A percentile compares a stretch with the other conserved stretches of the same genome.
Evolutionary conservation across 2,888 invertebrate species (phyloP).

Genomic region (Balanococcus diminutus): DNA sequence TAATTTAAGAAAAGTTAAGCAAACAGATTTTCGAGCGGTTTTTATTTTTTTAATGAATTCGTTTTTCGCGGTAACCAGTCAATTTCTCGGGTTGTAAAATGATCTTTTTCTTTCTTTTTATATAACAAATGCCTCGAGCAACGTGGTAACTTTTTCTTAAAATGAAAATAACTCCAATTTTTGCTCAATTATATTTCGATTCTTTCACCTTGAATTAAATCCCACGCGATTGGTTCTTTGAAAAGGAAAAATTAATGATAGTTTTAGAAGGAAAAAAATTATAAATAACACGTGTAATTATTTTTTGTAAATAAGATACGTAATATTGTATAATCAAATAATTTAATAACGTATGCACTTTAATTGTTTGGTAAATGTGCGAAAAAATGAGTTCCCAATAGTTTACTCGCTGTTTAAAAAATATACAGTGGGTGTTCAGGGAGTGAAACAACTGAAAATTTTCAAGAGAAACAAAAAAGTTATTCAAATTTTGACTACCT

Average conservation of each 20-base stretch:
- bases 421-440: too few relatives aligned
- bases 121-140: neutral
- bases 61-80: slow-evolving; percentile 35
- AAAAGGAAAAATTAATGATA: neutral
- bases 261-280: neutral
- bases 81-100: slow-evolving; percentile 25
- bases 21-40: slow-evolving; percentile 25
- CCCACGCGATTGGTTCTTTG: neutral
- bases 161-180: neutral
- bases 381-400: neutral
- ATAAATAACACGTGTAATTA: neutral
- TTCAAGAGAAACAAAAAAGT: too few relatives aligned
- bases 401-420: neutral
- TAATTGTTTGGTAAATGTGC: neutral
- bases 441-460: too few relatives aligned
- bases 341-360: neutral
- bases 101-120: neutral
- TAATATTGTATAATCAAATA: neutral
- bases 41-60: slow-evolving; percentile 27
- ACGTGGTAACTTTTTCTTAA: neutral
- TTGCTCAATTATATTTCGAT: neutral
- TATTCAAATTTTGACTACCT: too few relatives aligned
- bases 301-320: neutral
- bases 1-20: slow-evolving; percentile 29
- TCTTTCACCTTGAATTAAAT: neutral